Conservation (phyloP, 2,113 vertebrate species). For the Corapipo altera region DNA sequence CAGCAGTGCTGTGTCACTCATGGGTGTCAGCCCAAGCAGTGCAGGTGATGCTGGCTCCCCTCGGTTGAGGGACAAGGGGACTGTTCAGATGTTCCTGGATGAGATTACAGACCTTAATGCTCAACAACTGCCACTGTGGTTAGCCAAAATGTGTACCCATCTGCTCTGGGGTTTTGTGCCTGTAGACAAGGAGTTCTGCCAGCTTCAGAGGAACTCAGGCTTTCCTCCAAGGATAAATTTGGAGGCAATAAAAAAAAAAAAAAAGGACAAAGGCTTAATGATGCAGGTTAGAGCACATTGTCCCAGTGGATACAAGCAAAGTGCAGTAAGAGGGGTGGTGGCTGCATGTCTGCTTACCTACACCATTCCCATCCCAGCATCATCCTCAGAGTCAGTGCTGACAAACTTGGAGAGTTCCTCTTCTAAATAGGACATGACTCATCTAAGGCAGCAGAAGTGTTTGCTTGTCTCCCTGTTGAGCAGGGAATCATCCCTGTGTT, state of each 20-base stretch:
- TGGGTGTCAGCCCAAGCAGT: background rate
- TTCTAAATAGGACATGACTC: background rate
- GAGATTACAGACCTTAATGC: constrained; percentile 25
- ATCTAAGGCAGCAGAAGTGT: background rate
- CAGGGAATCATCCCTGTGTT: background rate
- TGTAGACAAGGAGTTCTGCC: background rate
- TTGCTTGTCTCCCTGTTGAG: background rate
- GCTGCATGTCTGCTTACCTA: background rate
- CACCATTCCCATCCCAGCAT: background rate
- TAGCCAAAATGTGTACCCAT: constrained; percentile 43
- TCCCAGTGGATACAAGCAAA: background rate
- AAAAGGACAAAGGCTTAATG: background rate
- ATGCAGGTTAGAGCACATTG: background rate
- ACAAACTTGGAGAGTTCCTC: background rate
- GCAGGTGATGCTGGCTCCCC: rapidly evolving
- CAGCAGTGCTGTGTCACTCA: background rate
- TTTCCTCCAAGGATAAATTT: constrained; percentile 9
- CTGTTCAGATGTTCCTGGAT: constrained; percentile 4
- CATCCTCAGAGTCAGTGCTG: background rate
- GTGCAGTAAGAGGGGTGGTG: background rate
- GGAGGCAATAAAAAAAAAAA: background rate
- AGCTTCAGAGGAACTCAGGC: background rate
- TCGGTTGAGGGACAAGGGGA: background rate
- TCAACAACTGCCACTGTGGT: constrained; percentile 30
- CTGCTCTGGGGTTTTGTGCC: constrained; percentile 51